Percentiles rank a stretch among this genome's conserved stretches.
These are phyloP conservation scores for Sparidentex hasta DNA, from an alignment of 2,797 vertebrate genomes.

Conservation along the genomic window DNA sequence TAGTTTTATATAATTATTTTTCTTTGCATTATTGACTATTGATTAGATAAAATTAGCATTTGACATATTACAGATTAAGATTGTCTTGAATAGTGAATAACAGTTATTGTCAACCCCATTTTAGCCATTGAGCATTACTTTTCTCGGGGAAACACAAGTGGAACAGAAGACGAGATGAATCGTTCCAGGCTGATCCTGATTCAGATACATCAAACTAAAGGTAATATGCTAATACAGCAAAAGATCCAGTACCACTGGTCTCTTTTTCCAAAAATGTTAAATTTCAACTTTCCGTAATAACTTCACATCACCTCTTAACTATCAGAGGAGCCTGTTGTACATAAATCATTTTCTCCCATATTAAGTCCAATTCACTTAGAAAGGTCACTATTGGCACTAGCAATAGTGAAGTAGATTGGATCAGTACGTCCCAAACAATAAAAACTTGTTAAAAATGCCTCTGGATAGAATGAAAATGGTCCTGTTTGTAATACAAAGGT, in stretches of 20 bases:
- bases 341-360: too few species aligned
- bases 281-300: too few species aligned
- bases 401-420: background rate
- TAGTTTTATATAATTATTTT: too few species aligned
- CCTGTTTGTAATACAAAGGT: too few species aligned
- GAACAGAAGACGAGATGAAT: background rate
- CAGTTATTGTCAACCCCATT: background rate
- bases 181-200: background rate
- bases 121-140: too few species aligned
- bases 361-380: background rate
- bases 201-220: too few species aligned
- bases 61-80: background rate
- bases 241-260: too few species aligned
- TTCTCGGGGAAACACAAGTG: too few species aligned
- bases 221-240: too few species aligned
- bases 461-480: background rate
- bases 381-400: background rate
- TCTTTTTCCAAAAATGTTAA: too few species aligned
- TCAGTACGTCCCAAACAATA: background rate
- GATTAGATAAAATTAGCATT: background rate
- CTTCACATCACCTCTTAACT: too few species aligned
- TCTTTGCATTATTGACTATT: background rate
- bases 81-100: background rate
- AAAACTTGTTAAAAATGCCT: background rate
- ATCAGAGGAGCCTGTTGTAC: too few species aligned